Evolutionary conservation across 2,888 invertebrate genomes (phyloP).

Genomic region (Pristionchus arcanus): DNA sequence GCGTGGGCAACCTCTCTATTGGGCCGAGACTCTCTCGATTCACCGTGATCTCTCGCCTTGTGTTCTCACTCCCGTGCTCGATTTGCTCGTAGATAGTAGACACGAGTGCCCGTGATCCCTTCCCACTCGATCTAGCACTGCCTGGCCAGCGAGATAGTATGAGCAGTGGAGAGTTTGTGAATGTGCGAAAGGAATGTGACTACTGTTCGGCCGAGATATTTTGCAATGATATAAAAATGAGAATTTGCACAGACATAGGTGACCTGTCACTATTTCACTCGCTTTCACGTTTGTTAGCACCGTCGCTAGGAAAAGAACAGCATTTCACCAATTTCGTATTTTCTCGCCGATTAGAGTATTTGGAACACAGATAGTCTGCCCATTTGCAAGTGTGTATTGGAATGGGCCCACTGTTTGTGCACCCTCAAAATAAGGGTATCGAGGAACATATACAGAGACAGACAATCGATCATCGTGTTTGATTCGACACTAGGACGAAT

Average conservation of each 20-base stretch:
- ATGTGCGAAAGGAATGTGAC: not conserved
- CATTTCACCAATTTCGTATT: too few species aligned
- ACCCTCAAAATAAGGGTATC: slow-evolving; percentile 9
- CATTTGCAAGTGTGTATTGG: too few species aligned
- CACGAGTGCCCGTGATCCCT: too few species aligned
- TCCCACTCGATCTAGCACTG: too few species aligned
- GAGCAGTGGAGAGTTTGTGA: not conserved
- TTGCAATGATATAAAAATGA: too few species aligned
- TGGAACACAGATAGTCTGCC: too few species aligned
- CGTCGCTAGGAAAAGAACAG: too few species aligned
- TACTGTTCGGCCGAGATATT: too few species aligned
- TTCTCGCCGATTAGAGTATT: too few species aligned
- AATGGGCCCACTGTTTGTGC: not conserved
- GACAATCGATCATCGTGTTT: not conserved
- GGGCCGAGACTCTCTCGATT: not conserved
- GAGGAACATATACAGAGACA: not conserved
- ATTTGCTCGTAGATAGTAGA: not conserved
- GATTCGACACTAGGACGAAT: not conserved
- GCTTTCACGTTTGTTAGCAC: too few species aligned
- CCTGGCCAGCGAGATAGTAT: not conserved
- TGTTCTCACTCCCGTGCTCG: not conserved
- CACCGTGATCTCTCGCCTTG: not conserved
- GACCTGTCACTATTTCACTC: too few species aligned
- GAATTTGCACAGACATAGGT: too few species aligned
- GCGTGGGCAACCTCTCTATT: not conserved